Evolutionary conservation across 2,797 vertebrate species (phyloP), one percentile per base, ranked within the genome.

Genomic region (Heteromormyrus szaboi): DNA sequence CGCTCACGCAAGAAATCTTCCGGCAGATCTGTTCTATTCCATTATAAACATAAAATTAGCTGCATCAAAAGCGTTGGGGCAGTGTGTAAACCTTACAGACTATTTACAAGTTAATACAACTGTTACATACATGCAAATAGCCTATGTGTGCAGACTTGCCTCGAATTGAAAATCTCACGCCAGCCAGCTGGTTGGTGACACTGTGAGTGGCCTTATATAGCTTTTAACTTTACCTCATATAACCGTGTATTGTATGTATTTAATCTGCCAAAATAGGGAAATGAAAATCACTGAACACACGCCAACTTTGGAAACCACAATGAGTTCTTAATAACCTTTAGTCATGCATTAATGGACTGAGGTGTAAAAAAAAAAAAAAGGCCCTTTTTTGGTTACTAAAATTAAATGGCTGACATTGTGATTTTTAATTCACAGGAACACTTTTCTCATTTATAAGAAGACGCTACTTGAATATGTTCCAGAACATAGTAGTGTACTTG

Each of bases 261-360:
- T 25, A 86, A 86, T 33, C 29, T 19, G 51, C 14, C 54, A 53
- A 86, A 86, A 54, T 4, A 85, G 11, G 51, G 84, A 86, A 86
- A 56, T 54, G 84, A 86, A 86, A 86, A 19, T 33, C 51, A 86
- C 51, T 86, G 48, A 86, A 54, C 51, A 33, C 84, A 86, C 48
- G 25, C 51, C 29, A 37, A 53, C 84, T 86, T 7, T 86, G 12
- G 29, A 86, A 33, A 56, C 29, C 84, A 86, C 29, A 86, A 86
- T 54, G 29, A 86, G 50, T 85, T 54, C 46, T 17, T 53, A 29
- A 17, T 29, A 85, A 9, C 51, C 29, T 37, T 14, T 56, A 53
- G 29, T 86, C 51, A 85, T 33, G 84, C 7, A 56, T 86, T 50
- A 86, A 86, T 86, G 14, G 25, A 56, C 50, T 33, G 84, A 86